Conservation (phyloP, 2,113 vertebrate species). For the Porphyrio hochstetteri region DNA sequence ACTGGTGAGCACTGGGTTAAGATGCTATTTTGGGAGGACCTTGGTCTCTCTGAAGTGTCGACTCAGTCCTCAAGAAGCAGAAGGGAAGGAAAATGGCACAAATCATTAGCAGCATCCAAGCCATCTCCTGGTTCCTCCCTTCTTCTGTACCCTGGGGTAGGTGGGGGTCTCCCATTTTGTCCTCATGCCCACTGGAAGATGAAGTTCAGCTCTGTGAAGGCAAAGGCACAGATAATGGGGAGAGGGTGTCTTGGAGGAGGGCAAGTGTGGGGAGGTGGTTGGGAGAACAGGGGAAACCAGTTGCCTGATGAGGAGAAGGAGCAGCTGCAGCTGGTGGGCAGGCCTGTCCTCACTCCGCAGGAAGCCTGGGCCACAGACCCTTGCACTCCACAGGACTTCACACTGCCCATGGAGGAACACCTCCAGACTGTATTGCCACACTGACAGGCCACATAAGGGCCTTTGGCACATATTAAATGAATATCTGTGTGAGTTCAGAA, state of each 20-base stretch:
- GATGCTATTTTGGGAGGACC: background rate
- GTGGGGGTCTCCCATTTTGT: background rate
- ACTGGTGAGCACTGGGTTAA: background rate
- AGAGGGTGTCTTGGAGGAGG: background rate
- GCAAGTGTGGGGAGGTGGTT: background rate
- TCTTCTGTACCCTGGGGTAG: fast-evolving
- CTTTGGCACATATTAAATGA: background rate
- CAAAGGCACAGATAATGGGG: fast-evolving
- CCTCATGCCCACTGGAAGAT: background rate
- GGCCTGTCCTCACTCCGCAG: fast-evolving
- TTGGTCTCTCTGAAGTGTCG: background rate
- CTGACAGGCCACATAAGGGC: background rate
- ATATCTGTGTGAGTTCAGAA: background rate
- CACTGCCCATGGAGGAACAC: background rate
- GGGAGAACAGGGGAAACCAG: background rate
- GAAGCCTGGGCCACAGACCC: fast-evolving
- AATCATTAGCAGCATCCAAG: background rate
- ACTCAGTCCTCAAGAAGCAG: background rate
- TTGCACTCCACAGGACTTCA: background rate
- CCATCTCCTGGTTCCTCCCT: fast-evolving
- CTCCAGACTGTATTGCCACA: background rate
- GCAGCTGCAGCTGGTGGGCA: background rate
- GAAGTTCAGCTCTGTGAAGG: background rate
- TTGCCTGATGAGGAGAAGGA: fast-evolving
- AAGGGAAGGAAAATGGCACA: fast-evolving